Evolutionary conservation across 2,113 vertebrate species (phyloP).

Genomic region (Chaetodon auriga): DNA sequence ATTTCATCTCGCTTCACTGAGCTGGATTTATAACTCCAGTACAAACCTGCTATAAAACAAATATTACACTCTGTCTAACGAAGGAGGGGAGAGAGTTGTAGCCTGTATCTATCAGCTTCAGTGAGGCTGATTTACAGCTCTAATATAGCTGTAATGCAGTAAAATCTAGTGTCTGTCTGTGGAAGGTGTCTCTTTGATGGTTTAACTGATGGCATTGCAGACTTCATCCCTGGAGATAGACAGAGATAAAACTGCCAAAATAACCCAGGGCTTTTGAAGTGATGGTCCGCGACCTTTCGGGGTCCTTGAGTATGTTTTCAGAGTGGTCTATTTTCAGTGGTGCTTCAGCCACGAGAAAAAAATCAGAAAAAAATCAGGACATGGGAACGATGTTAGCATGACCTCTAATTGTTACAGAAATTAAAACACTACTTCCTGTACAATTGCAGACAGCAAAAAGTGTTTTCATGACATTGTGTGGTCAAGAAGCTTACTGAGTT

Average conservation of each 20-base stretch:
- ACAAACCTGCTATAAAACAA: constrained; percentile 59
- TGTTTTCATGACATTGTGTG: not conserved
- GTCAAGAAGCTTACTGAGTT: no score
- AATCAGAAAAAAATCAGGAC: not conserved
- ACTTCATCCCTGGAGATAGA: constrained; percentile 27
- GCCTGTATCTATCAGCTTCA: constrained; percentile 23
- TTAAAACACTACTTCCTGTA: not conserved
- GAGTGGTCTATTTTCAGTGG: not conserved
- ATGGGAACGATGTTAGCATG: not conserved
- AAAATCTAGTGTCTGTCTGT: constrained; percentile 46
- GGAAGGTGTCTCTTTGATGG: constrained; percentile 32
- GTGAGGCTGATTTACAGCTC: constrained; percentile 52
- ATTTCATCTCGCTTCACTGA: constrained; percentile 39
- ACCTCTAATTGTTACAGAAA: not conserved
- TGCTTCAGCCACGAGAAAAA: not conserved
- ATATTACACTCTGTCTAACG: constrained; percentile 50
- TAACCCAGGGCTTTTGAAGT: constrained; percentile 1
- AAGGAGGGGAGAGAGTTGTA: constrained; percentile 36
- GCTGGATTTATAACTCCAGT: constrained; percentile 61
- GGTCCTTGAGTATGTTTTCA: constrained; percentile 1
- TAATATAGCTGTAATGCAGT: constrained; percentile 43
- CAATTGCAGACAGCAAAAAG: not conserved
- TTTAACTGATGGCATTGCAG: constrained; percentile 48
- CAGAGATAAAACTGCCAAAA: constrained; percentile 29
- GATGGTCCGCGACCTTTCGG: constrained; percentile 2